A percentile compares a stretch with the other conserved stretches of the same genome.
phyloP scores from a whole-genome alignment of 2,797 vertebrate genomes.

The Heliangelus exortis region DNA sequence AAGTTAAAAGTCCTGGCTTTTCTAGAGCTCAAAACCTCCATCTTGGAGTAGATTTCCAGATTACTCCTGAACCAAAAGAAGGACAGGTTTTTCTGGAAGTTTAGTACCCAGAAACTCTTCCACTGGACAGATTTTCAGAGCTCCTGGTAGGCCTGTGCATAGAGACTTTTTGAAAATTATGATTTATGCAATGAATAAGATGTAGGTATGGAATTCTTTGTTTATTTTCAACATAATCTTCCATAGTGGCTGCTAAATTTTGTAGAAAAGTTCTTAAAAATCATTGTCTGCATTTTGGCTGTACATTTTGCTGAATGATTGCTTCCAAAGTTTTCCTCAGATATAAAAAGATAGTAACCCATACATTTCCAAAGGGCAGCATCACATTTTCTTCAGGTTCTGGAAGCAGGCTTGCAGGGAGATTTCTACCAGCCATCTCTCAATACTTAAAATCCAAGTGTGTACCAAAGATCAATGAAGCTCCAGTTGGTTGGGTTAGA shows the following conservation, averaged over 20 bases:
- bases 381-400: background rate
- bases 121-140: background rate
- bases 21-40: background rate
- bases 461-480: background rate
- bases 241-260: background rate
- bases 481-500: rapidly evolving
- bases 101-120: background rate
- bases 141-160: background rate
- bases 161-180: background rate
- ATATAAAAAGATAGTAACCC: background rate
- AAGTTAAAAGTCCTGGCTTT: background rate
- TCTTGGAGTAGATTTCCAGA: background rate
- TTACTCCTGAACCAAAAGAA: background rate
- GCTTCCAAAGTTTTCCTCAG: background rate
- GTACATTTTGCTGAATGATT: background rate
- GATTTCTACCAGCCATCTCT: background rate
- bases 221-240: background rate
- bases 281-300: background rate
- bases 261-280: background rate
- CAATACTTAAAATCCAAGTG: background rate
- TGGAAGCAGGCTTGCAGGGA: background rate
- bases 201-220: background rate
- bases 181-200: background rate
- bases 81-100: background rate
- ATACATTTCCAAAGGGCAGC: background rate